Percentiles rank a stretch among this genome's conserved stretches.
These are phyloP conservation scores for Drosophila sechellia DNA, from an alignment of 1,140 invertebrate species.

Conservation along the genomic window DNA sequence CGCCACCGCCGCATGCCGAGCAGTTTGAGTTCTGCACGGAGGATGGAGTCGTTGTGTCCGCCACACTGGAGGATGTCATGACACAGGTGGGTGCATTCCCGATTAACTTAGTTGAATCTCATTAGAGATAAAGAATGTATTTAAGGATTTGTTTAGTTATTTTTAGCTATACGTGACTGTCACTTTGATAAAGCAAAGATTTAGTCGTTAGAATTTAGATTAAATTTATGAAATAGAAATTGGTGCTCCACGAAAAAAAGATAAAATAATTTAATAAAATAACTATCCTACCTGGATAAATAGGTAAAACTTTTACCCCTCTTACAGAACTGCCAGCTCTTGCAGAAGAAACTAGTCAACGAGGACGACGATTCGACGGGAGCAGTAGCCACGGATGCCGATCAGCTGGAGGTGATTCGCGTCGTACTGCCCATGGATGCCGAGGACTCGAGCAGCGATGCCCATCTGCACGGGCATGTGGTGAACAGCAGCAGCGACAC, in stretches of 20 bases:
- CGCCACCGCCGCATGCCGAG: conserved; percentile 39
- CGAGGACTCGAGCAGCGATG: conserved; percentile 75
- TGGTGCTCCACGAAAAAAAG: not conserved
- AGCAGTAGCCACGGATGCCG: conserved; percentile 25
- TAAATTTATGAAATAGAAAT: not conserved
- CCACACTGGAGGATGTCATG: conserved; percentile 78
- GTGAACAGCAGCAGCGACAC: conserved; percentile 57
- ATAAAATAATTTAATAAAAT: conserved; percentile 5
- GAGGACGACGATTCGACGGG: conserved; percentile 46
- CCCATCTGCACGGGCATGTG: conserved; percentile 60
- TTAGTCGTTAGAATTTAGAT: not conserved
- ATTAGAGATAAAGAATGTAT: not conserved
- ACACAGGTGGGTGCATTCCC: conserved; percentile 59
- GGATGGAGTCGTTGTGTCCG: conserved; percentile 73
- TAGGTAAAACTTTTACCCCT: conserved; percentile 30
- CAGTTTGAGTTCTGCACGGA: conserved; percentile 72
- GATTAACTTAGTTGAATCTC: not conserved
- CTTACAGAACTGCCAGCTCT: conserved; percentile 66
- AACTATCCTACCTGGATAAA: conserved; percentile 24
- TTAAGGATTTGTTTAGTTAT: not conserved
- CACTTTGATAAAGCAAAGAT: too few relatives aligned
- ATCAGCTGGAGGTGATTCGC: conserved; percentile 71
- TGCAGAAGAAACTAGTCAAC: conserved; percentile 64
- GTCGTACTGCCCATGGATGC: conserved; percentile 83
- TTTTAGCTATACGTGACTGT: too few relatives aligned